Percentiles rank a stretch among this genome's conserved stretches.
Conservation (phyloP, 2,113 vertebrate genomes). For the Podarcis muralis region DNA sequence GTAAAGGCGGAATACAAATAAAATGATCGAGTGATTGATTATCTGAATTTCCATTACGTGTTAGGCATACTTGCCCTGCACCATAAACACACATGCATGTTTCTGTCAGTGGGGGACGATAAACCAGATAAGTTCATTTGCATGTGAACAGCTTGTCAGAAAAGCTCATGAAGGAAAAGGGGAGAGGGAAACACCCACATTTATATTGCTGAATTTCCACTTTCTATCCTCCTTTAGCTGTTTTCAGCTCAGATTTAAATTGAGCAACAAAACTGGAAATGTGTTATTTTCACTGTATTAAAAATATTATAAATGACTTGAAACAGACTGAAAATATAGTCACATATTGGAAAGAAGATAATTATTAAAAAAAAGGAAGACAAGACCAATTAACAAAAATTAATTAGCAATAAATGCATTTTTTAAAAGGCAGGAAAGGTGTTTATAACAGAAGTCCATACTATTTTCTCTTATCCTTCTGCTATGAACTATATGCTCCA, state of each 20-base stretch:
- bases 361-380: background rate
- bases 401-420: slow-evolving; percentile 37
- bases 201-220: background rate
- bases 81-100: background rate
- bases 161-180: background rate
- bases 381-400: slow-evolving; percentile 33
- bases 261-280: slow-evolving; percentile 29
- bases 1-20: no score
- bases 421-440: slow-evolving; percentile 25
- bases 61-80: background rate
- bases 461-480: slow-evolving; percentile 24
- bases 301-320: slow-evolving; percentile 20
- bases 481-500: slow-evolving; percentile 17
- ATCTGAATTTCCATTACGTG: background rate
- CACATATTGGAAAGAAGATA: background rate
- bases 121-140: background rate
- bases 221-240: background rate
- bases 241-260: slow-evolving; percentile 1
- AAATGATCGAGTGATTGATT: no score
- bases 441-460: slow-evolving; percentile 32
- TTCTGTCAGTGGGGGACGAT: background rate
- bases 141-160: background rate
- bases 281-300: slow-evolving; percentile 26
- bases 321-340: background rate
- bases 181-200: background rate